These are phyloP conservation scores for Stenolophus ochropezus DNA, from an alignment of 2,888 invertebrate genomes.

Conservation along the genomic window DNA sequence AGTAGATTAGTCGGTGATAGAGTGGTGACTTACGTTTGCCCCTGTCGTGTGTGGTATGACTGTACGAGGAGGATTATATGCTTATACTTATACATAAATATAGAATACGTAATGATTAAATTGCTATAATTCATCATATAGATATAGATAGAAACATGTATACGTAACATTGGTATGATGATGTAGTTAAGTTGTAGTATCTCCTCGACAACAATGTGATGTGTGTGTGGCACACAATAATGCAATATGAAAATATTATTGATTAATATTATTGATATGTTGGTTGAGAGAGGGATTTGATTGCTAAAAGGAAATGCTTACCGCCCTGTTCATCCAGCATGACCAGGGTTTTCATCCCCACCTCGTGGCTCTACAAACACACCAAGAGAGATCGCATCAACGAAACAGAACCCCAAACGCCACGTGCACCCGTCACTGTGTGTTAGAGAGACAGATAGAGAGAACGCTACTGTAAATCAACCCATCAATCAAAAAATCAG, in stretches of 20 bases:
- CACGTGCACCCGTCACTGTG: conserved; percentile 56
- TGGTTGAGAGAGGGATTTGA: conserved; percentile 48
- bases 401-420: conserved; percentile 57
- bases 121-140: conserved; percentile 37
- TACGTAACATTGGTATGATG: conserved; percentile 20
- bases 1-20: conserved; percentile 47
- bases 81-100: conserved; percentile 52
- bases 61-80: conserved; percentile 51
- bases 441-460: conserved; percentile 58
- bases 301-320: conserved; percentile 82
- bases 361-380: conserved; percentile 98
- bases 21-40: conserved; percentile 60
- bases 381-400: conserved; percentile 64
- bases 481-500: conserved; percentile 54
- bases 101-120: conserved; percentile 35
- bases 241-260: conserved; percentile 51
- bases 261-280: conserved; percentile 50
- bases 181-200: conserved; percentile 32
- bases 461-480: conserved; percentile 57
- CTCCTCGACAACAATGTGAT: conserved; percentile 54
- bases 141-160: conserved; percentile 18
- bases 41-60: conserved; percentile 59
- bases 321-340: conserved; percentile 99
- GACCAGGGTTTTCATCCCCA: conserved; percentile 99
- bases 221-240: conserved; percentile 57